Evolutionary conservation across 2,797 vertebrate genomes (phyloP).

Genomic region (Malacoctenus gilli): DNA sequence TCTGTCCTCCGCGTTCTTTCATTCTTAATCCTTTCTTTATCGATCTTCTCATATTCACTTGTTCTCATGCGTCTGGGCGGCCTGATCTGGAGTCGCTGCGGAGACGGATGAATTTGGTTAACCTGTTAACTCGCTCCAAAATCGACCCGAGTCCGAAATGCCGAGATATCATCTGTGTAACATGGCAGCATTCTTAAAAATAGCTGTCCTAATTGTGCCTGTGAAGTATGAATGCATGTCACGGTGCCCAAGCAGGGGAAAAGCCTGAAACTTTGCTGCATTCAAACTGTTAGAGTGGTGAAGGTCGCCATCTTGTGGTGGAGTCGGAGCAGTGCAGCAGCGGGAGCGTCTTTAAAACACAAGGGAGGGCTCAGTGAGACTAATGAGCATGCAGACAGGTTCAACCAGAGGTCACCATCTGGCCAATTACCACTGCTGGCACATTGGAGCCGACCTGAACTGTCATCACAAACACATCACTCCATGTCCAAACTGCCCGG

Average conservation of each 20-base stretch:
- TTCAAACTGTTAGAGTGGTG: slow-evolving; percentile 63
- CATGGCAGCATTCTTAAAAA: slow-evolving; percentile 21
- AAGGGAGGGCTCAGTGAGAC: slow-evolving; percentile 74
- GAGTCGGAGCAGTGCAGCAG: fast-evolving
- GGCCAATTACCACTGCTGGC: slow-evolving; percentile 90
- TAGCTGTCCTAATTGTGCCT: slow-evolving; percentile 24
- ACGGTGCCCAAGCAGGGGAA: slow-evolving; percentile 8
- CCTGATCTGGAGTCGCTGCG: slow-evolving; percentile 41
- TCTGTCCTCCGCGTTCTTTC: slow-evolving; percentile 60
- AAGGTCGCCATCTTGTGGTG: slow-evolving; percentile 84
- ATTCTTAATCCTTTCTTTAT: slow-evolving; percentile 77
- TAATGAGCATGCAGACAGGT: slow-evolving; percentile 91
- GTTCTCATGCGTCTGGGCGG: slow-evolving; percentile 62
- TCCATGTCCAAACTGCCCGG: slow-evolving; percentile 81
- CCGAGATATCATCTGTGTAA: neutral
- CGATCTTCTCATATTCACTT: slow-evolving; percentile 75
- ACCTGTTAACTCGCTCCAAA: slow-evolving; percentile 39
- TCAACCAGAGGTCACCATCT: slow-evolving; percentile 94
- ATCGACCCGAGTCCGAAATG: neutral
- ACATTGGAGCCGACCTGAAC: slow-evolving; percentile 87
- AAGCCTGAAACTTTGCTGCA: neutral
- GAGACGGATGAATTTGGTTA: slow-evolving; percentile 23
- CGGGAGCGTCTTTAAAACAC: slow-evolving; percentile 41
- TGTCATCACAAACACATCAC: slow-evolving; percentile 88
- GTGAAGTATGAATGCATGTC: slow-evolving; percentile 35